These are phyloP conservation scores for Spialia ferax DNA, from an alignment of 2,888 invertebrate genomes.

Conservation along the genomic window DNA sequence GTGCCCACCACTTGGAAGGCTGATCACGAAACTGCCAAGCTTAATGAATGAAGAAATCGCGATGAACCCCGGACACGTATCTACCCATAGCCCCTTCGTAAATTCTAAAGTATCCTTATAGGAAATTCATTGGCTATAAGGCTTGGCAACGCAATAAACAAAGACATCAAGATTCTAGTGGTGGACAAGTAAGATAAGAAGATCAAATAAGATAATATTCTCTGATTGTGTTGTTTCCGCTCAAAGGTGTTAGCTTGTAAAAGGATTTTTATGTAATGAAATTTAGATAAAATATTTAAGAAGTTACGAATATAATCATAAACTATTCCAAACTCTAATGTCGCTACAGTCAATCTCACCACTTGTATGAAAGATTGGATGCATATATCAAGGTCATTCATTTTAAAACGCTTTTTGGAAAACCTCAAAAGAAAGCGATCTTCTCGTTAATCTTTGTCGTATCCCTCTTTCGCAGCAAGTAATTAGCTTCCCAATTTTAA, in stretches of 20 bases:
- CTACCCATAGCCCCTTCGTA: conserved; percentile 63
- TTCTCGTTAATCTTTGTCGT: conserved; percentile 63
- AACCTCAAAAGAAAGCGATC: conserved; percentile 51
- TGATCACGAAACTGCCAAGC: conserved; percentile 72
- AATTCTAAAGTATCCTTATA: conserved; percentile 63
- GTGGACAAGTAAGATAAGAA: neutral
- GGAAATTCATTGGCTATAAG: conserved; percentile 29
- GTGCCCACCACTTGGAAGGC: conserved; percentile 71
- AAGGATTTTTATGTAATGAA: too few species aligned
- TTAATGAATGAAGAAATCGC: conserved; percentile 84
- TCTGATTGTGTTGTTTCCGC: neutral
- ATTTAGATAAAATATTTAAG: too few species aligned
- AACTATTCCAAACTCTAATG: too few species aligned
- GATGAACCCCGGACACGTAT: conserved; percentile 67
- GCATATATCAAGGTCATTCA: neutral
- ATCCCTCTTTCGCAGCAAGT: conserved; percentile 68
- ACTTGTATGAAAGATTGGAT: neutral
- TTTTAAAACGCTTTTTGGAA: conserved; percentile 25
- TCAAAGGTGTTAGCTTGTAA: too few species aligned
- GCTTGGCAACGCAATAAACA: conserved; percentile 10
- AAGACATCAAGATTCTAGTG: conserved; percentile 1
- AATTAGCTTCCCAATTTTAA: conserved; percentile 84
- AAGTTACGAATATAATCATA: too few species aligned
- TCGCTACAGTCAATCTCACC: too few species aligned
- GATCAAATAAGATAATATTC: neutral